These are phyloP conservation scores for Anhinga anhinga DNA, from an alignment of 2,113 vertebrate species.

Conservation along the genomic window DNA sequence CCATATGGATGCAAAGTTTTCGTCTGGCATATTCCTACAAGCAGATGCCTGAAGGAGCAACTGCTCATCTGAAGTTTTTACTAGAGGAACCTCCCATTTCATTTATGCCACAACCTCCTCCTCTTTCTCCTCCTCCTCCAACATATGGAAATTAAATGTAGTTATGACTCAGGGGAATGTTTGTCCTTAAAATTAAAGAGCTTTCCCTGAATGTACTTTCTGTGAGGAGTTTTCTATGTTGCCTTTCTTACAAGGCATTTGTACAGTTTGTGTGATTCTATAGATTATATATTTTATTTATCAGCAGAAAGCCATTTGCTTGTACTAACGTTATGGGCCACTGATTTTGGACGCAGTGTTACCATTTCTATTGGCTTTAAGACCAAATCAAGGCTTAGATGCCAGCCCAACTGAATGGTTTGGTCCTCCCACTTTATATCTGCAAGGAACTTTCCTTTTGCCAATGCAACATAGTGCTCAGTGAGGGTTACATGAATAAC, in stretches of 20 bases:
- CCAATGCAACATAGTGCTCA: not conserved
- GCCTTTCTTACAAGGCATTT: not conserved
- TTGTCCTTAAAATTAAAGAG: not conserved
- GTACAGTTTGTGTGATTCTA: not conserved
- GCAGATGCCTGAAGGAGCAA: conserved; percentile 39
- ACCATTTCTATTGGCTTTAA: not conserved
- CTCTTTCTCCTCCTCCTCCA: not conserved
- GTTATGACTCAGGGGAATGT: not conserved
- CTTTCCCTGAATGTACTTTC: not conserved
- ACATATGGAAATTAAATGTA: not conserved
- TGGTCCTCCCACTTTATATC: not conserved
- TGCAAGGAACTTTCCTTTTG: not conserved
- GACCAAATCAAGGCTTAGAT: not conserved
- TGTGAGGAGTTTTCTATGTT: not conserved
- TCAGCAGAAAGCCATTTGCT: not conserved
- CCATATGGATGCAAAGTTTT: conserved; percentile 33
- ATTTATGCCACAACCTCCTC: not conserved
- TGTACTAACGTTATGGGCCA: not conserved
- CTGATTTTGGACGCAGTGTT: not conserved
- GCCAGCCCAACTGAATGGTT: not conserved
- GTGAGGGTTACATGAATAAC: not conserved
- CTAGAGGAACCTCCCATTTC: not conserved
- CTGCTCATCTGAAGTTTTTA: conserved; percentile 21
- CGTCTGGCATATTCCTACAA: not conserved
- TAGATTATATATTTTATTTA: not conserved